phyloP scores from a whole-genome alignment of 1,140 invertebrate species.

The Rhagoletis pomonella region DNA sequence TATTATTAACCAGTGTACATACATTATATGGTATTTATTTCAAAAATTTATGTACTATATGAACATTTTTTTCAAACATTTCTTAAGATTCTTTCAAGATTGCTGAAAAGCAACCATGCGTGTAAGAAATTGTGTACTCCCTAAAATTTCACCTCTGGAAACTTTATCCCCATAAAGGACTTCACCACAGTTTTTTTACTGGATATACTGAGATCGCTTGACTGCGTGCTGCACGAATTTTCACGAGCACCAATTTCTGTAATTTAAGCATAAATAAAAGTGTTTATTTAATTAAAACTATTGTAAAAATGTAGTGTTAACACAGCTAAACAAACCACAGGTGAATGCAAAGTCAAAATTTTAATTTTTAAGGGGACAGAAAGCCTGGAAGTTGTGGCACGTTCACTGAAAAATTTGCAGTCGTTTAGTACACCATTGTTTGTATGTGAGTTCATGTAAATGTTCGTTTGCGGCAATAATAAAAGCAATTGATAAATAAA shows the following conservation, averaged over 20 bases:
- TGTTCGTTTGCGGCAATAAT: neutral
- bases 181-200: too few species aligned
- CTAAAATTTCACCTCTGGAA: too few species aligned
- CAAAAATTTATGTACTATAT: too few species aligned
- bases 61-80: too few species aligned
- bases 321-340: neutral
- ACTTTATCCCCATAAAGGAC: too few species aligned
- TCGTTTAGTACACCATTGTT: neutral
- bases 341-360: neutral
- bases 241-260: neutral
- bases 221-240: neutral
- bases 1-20: too few species aligned
- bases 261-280: neutral
- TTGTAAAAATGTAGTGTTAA: neutral
- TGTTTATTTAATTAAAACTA: conserved; percentile 5
- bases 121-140: too few species aligned
- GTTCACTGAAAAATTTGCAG: neutral
- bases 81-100: too few species aligned
- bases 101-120: too few species aligned
- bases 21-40: too few species aligned
- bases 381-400: neutral
- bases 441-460: neutral
- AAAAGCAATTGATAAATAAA: conserved; percentile 31
- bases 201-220: too few species aligned
- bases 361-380: neutral